Base-by-base conservation (phyloP, 2,888 invertebrate species). In the Drepana falcataria region DNA sequence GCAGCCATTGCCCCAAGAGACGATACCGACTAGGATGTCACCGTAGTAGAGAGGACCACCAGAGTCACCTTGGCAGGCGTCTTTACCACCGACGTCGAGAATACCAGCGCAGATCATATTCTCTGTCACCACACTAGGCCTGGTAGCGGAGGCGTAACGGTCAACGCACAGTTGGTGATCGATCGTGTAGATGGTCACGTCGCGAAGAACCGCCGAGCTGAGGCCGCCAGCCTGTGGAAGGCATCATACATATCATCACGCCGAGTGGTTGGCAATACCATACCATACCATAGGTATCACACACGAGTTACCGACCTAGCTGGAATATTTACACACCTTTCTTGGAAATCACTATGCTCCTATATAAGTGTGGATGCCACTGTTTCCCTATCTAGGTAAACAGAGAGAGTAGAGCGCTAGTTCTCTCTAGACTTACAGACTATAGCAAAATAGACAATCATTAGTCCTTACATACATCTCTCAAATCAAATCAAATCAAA, bases 1-100 rank as follows among this genome's bases (percentile, higher is more conserved):
- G 59, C 90, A 91, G 7, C 82, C 82, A 49, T 73, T 68, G 55
- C 89, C 89, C 83, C 85, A 89, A 52, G 89, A 89, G 35, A 87
- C 83, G 59, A 91, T 66, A 37, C 90, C 90, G 53, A 71, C 75
- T 55, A 86, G 71, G 56, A 64, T 53, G 3, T 77, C 75, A n/a
- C 66, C 67, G 62, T 71, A 78, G 63, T 81, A 84, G 58, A 90
- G 64, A 48, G 91, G 89, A 35, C 90, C 91, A 2, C 90, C 75
- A 2, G 68, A 68, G 55, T 75, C 75, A 37, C 60, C 87, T 69
- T 85, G 77, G 59, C 80, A 81, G 9, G 76, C 73, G 53, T 80
- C 80, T 4, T 61, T 61, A 40, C 77, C 79, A 0, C 79, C 77
- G 0, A 67, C 65, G 41, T 71, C 72, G 0, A 79, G 57, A 6